Evolutionary conservation across 2,113 vertebrate species (phyloP).

Genomic region (Trogon melanurus): DNA sequence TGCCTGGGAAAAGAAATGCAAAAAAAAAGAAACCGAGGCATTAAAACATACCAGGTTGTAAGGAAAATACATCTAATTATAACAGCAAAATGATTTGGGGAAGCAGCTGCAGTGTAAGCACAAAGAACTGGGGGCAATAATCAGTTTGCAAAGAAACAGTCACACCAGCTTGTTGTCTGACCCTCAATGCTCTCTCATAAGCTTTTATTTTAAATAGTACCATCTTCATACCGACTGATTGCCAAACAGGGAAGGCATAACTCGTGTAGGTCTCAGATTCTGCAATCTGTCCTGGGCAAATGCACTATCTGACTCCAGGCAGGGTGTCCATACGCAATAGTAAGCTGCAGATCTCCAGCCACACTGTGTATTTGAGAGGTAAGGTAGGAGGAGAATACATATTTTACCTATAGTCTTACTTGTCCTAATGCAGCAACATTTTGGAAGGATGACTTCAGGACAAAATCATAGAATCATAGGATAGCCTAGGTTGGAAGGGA

Average conservation of each 20-base stretch:
- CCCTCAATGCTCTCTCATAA: background rate
- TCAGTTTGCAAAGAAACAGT: background rate
- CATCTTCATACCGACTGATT: background rate
- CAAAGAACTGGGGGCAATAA: no score
- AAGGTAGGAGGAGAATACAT: background rate
- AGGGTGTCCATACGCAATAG: background rate
- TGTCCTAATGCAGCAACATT: background rate
- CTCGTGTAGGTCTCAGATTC: background rate
- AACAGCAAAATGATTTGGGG: background rate
- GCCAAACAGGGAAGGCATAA: background rate
- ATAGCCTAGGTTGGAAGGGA: no score
- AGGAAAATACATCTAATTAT: background rate
- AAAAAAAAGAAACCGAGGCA: background rate
- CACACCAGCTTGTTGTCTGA: background rate
- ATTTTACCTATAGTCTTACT: background rate
- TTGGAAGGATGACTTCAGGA: background rate
- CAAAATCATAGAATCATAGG: no score
- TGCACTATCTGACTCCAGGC: accelerated
- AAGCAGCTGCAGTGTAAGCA: background rate
- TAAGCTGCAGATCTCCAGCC: background rate
- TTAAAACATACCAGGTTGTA: background rate
- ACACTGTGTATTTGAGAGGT: background rate
- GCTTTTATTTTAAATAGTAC: background rate
- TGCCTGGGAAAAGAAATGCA: conserved; percentile 77
- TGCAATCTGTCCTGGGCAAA: background rate